phyloP scores from a whole-genome alignment of 2,797 vertebrate species.

The Sparus aurata region DNA sequence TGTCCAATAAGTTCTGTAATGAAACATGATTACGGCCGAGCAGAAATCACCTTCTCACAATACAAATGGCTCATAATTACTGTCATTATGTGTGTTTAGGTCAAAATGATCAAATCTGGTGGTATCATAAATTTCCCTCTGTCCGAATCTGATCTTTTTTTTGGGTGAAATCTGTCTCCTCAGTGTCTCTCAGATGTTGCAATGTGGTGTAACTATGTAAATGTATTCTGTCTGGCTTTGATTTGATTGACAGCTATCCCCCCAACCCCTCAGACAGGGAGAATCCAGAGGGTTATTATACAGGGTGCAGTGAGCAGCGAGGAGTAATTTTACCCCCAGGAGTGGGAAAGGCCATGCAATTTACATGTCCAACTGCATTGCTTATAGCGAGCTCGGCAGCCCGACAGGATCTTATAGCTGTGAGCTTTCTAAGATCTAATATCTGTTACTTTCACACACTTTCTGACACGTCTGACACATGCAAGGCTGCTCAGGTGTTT shows the following conservation, averaged over 20 bases:
- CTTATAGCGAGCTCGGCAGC: conserved; percentile 42
- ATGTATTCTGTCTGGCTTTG: conserved; percentile 71
- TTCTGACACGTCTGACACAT: conserved; percentile 34
- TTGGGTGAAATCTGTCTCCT: conserved; percentile 24
- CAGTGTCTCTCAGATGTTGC: conserved; percentile 50
- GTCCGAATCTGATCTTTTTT: conserved; percentile 13
- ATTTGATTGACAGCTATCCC: conserved; percentile 77
- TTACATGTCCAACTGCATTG: conserved; percentile 66
- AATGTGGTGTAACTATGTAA: conserved; percentile 63
- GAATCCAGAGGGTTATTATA: conserved; percentile 69
- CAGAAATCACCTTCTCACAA: conserved; percentile 3
- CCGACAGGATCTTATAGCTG: conserved; percentile 36
- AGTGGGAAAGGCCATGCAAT: conserved; percentile 67
- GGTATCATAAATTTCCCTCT: not conserved
- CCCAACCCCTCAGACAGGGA: conserved; percentile 60
- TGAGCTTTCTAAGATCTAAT: conserved; percentile 31
- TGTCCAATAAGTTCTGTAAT: conserved; percentile 16
- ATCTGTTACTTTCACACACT: conserved; percentile 37
- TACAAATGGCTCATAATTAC: not conserved
- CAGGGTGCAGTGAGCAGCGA: conserved; percentile 60
- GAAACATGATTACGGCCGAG: not conserved
- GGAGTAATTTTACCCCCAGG: conserved; percentile 69
- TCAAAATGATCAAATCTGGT: not conserved
- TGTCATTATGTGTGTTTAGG: not conserved
- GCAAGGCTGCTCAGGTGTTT: conserved; percentile 8